A percentile compares a stretch with the other conserved stretches of the same genome.
phyloP scores from a whole-genome alignment of 2,797 vertebrate species.

The Cyprinodon diabolis region DNA sequence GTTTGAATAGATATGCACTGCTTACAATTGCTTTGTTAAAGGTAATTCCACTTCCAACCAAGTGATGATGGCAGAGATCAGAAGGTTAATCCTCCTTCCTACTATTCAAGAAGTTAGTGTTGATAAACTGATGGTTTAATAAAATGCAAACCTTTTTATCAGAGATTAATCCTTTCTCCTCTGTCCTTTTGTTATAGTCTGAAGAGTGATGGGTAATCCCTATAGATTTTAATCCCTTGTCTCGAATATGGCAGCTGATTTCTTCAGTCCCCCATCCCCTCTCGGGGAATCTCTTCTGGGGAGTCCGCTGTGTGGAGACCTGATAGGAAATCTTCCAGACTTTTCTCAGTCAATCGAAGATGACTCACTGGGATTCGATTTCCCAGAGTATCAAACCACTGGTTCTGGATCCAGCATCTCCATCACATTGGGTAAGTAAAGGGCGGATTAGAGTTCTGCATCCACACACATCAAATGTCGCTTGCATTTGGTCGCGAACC shows the following conservation, averaged over 20 bases:
- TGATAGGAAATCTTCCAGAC: slow-evolving; percentile 88
- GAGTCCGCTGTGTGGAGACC: slow-evolving; percentile 89
- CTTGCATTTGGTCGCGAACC: too few relatives aligned
- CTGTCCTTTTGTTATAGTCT: slow-evolving; percentile 48
- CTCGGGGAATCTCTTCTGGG: slow-evolving; percentile 86
- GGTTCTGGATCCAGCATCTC: slow-evolving; percentile 85
- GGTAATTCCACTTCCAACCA: too few relatives aligned
- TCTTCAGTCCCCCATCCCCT: slow-evolving; percentile 84
- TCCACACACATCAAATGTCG: too few relatives aligned
- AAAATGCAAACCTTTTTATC: background rate
- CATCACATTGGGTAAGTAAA: slow-evolving; percentile 74
- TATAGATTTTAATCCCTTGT: slow-evolving; percentile 16
- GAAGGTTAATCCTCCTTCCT: background rate
- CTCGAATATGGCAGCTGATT: slow-evolving; percentile 84
- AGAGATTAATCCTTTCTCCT: background rate
- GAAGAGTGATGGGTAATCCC: slow-evolving; percentile 61
- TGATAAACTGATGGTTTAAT: background rate
- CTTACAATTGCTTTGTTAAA: background rate
- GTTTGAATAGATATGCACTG: background rate
- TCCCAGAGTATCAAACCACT: slow-evolving; percentile 85
- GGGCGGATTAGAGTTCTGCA: background rate
- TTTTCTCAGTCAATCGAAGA: slow-evolving; percentile 86
- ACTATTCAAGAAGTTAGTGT: background rate
- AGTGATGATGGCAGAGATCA: too few relatives aligned
- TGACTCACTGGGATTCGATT: slow-evolving; percentile 85